Percentiles rank a stretch among this genome's conserved stretches.
Conservation (phyloP, 2,113 vertebrate species). For the Mixornis gularis region DNA sequence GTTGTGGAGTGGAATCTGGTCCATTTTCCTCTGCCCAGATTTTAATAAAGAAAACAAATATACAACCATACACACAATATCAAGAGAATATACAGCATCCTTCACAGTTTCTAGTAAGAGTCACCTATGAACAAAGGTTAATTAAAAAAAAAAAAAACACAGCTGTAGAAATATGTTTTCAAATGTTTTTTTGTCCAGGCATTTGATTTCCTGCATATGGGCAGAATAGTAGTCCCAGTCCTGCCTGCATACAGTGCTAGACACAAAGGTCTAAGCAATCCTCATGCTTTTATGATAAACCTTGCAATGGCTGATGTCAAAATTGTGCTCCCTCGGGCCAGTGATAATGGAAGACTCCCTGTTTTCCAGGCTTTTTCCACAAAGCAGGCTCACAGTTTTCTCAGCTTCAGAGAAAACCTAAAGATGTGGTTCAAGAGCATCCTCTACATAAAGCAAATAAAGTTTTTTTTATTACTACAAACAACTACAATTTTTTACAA, state of each 20-base stretch:
- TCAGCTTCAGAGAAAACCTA: not conserved
- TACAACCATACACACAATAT: not conserved
- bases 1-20: not conserved
- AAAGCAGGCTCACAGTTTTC: not conserved
- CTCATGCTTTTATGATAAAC: not conserved
- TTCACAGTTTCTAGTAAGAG: not conserved
- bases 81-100: not conserved
- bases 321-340: not conserved
- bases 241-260: not conserved
- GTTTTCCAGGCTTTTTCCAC: not conserved
- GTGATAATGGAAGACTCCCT: not conserved
- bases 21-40: not conserved
- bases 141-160: not conserved
- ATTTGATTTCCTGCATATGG: not conserved
- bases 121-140: not conserved
- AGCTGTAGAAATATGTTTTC: not conserved
- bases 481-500: not conserved
- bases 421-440: not conserved
- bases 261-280: not conserved
- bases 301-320: not conserved
- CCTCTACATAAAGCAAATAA: not conserved
- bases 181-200: not conserved
- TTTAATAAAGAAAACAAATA: constrained; percentile 50
- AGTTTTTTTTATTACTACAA: not conserved
- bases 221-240: not conserved